Percentiles rank a stretch among this genome's conserved stretches.
Conservation (phyloP, 2,888 invertebrate genomes). For the Polymixis lichenea region DNA sequence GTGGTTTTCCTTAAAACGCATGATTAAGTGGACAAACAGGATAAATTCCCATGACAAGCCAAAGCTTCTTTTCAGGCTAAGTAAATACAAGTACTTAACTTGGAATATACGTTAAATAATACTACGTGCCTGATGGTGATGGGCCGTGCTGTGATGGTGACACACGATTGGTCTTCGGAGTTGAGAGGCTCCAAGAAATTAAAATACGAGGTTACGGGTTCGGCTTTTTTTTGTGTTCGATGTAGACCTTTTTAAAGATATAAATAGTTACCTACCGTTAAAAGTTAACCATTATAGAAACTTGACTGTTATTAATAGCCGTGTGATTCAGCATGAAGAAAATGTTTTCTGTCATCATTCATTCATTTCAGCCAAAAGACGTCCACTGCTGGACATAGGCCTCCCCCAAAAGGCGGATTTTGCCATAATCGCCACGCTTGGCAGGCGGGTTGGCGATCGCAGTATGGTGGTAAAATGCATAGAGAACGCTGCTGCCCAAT, state of each 20-base stretch:
- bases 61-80: not conserved
- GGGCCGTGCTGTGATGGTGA: not conserved
- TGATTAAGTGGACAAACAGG: constrained; percentile 49
- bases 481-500: too few relatives aligned
- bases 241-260: not conserved
- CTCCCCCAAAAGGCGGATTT: too few relatives aligned
- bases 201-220: not conserved
- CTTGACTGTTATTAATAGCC: not conserved
- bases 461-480: too few relatives aligned
- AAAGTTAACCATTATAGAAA: not conserved
- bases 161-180: not conserved
- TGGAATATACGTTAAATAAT: constrained; percentile 16
- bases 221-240: not conserved
- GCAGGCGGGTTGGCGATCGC: too few relatives aligned
- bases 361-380: too few relatives aligned
- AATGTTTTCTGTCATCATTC: too few relatives aligned
- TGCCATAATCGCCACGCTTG: too few relatives aligned
- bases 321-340: too few relatives aligned
- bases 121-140: too few relatives aligned
- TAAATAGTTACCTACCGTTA: not conserved
- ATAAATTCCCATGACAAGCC: constrained; percentile 34
- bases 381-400: too few relatives aligned
- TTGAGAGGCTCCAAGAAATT: not conserved
- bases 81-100: not conserved
- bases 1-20: constrained; percentile 44